Conservation (phyloP, 2,888 invertebrate species). For the Tachystola acroxantha region DNA sequence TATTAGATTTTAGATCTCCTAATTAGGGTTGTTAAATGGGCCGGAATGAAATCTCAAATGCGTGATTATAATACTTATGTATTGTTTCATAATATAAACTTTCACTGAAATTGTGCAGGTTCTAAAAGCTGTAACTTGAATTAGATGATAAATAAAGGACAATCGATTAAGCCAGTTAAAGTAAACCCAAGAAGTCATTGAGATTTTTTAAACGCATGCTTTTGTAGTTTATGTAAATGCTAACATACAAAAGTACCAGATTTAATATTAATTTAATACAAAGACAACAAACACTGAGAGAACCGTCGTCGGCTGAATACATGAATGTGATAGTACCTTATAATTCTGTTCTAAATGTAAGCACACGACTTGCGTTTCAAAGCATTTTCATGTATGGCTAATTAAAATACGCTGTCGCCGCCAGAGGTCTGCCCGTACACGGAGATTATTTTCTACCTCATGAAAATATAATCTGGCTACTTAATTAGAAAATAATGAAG, state of each 20-base stretch:
- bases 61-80: slow-evolving; percentile 23
- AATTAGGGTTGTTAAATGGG: slow-evolving; percentile 66
- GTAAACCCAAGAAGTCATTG: no score
- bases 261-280: slow-evolving; percentile 17
- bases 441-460: slow-evolving; percentile 52
- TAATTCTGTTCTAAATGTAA: slow-evolving; percentile 48
- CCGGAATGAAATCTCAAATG: slow-evolving; percentile 58
- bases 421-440: slow-evolving; percentile 30
- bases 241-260: no score
- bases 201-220: no score
- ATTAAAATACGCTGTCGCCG: slow-evolving; percentile 72
- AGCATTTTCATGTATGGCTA: slow-evolving; percentile 76
- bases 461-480: slow-evolving; percentile 37
- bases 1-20: slow-evolving; percentile 65
- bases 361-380: slow-evolving; percentile 53
- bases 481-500: not conserved
- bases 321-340: slow-evolving; percentile 54
- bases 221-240: no score
- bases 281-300: slow-evolving; percentile 33
- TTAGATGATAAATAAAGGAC: no score
- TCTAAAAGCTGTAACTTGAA: no score
- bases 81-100: not conserved
- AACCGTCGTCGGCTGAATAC: slow-evolving; percentile 40
- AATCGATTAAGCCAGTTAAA: no score
- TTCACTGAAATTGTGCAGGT: no score